These are phyloP conservation scores for Sebastes kiyomatsui DNA, from an alignment of 2,797 vertebrate species.

Conservation along the genomic window DNA sequence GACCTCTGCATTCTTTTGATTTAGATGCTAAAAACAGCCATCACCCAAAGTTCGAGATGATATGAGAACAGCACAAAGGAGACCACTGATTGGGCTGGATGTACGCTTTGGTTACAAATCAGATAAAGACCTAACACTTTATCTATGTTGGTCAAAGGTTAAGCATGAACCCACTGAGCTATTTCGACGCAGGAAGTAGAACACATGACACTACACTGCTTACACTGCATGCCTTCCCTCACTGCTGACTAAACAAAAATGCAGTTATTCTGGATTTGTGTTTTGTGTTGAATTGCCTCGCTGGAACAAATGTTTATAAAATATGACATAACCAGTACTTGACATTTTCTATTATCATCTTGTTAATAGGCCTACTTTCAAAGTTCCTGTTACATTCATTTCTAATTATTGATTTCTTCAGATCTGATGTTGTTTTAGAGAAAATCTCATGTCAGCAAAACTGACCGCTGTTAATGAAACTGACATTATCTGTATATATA, in stretches of 20 bases:
- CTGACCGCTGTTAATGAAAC: not conserved
- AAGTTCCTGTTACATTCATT: not conserved
- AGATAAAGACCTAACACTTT: slow-evolving; percentile 17
- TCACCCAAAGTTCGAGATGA: not conserved
- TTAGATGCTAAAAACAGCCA: not conserved
- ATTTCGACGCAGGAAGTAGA: not conserved
- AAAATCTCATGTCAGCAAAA: not conserved
- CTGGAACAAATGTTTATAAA: not conserved
- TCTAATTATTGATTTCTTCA: not conserved
- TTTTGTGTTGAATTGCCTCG: not conserved
- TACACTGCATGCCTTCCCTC: not conserved
- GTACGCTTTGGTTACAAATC: not conserved
- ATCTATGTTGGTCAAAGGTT: slow-evolving; percentile 43
- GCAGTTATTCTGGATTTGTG: not conserved
- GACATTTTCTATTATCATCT: not conserved
- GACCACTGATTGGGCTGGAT: not conserved
- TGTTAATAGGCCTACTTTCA: not conserved
- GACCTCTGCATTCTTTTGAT: not conserved
- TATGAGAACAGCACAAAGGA: not conserved
- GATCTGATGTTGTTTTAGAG: not conserved
- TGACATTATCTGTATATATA: not conserved
- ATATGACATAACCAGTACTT: not conserved
- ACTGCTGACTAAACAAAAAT: not conserved
- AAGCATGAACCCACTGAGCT: not conserved
- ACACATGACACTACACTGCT: not conserved